phyloP scores from a whole-genome alignment of 2,797 vertebrate species.

The Paratrypauchen microcephalus region DNA sequence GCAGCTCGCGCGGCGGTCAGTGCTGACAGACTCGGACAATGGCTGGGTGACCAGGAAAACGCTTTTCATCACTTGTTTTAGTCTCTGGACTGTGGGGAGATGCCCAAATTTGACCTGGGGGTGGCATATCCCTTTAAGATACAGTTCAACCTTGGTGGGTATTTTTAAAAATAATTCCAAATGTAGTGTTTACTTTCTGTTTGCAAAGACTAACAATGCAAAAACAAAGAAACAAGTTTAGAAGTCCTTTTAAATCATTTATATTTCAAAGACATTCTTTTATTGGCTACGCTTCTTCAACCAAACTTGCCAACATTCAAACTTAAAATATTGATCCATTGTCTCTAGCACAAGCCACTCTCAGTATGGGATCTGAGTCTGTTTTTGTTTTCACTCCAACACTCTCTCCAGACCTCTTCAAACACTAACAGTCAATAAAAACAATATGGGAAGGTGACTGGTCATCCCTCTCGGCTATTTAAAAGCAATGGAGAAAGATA shows the following conservation, averaged over 20 bases:
- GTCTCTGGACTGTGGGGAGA: no score
- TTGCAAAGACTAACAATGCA: no score
- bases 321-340: constrained; percentile 21
- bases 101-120: no score
- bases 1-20: no score
- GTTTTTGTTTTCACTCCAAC: constrained; percentile 25
- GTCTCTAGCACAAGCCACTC: constrained; percentile 22
- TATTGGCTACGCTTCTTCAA: not conserved
- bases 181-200: no score
- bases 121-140: no score
- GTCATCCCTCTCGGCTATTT: constrained; percentile 33
- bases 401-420: constrained; percentile 35
- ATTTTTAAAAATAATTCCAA: no score
- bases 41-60: no score
- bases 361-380: constrained; percentile 15
- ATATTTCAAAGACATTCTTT: not conserved
- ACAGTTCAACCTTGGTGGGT: no score
- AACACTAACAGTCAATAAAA: constrained; percentile 53
- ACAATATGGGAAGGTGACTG: constrained; percentile 34
- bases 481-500: constrained; percentile 19
- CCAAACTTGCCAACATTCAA: not conserved
- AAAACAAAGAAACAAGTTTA: not conserved
- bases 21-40: no score
- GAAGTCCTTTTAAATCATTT: not conserved
- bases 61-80: no score